Evolutionary conservation across 2,113 vertebrate species (phyloP), one percentile per base, ranked within the genome.

Genomic region (Coryphaenoides rupestris): DNA sequence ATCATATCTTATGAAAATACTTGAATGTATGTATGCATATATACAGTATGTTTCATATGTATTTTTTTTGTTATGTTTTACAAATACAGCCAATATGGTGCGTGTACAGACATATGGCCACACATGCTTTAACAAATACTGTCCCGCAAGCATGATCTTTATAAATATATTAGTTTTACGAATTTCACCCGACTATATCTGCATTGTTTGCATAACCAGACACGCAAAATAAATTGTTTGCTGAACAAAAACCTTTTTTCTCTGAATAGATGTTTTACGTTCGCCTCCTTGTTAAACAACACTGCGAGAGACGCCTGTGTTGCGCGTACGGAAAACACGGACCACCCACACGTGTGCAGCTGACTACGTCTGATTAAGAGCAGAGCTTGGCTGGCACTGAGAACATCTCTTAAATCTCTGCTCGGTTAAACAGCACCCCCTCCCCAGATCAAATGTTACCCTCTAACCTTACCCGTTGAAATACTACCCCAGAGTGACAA

Each of bases 341-440:
- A 40, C 78, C 79, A 83, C 79, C 79, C 76, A 74, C 66, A 77
- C 3, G 0, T 75, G 58, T 60, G 9, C 24, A 47, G 65, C 60
- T 46, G 33, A 72, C 53, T 24, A 24, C 14, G 52, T 66, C 54
- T 76, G 63, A 78, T 82, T 73, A 66, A 71, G 78, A 82, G 59
- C 79, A 82, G 63, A 77, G 60, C 71, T 54, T 56, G n/a, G n/a
- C 46, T 58, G 13, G 58, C 33, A 66, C 73, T 65, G 23, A 63
- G 17, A 10, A 58, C 69, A 62, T 22, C 4, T 45, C 58, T 33
- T 58, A 60, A 40, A 33, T 63, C 56, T 59, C 40, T 56, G 10
- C 19, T 24, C 24, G 10, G 70, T 76, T 47, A 52, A 73, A 69
- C 21, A 58, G 24, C 57, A 40, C 9, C 5, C 28, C 33, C 33